Conservation (phyloP, 2,113 vertebrate species). For the Delphinus delphis region DNA sequence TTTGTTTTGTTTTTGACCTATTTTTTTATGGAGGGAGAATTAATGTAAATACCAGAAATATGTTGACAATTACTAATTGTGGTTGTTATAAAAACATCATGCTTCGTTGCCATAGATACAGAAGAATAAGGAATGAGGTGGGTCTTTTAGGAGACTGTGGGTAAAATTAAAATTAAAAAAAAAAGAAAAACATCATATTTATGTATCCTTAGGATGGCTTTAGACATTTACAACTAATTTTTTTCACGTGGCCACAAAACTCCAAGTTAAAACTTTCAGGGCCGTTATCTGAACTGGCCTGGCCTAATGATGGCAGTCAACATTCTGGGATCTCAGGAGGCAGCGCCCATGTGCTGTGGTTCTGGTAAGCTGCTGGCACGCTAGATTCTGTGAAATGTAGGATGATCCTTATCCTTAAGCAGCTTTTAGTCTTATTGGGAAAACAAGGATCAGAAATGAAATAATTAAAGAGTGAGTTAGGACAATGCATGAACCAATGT, state of each 20-base stretch:
- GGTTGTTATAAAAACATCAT: not conserved
- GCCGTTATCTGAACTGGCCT: not conserved
- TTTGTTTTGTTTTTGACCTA: not conserved
- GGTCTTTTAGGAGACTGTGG: too few species aligned
- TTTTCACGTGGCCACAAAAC: not conserved
- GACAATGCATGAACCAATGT: not conserved
- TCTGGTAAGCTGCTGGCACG: not conserved
- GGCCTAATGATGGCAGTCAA: not conserved
- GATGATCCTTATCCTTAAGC: not conserved
- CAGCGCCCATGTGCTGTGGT: fast-evolving
- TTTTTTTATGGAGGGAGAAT: not conserved
- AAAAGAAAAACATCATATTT: not conserved
- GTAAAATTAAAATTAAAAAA: too few species aligned
- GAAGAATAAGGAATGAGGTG: too few species aligned
- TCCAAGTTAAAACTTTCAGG: not conserved
- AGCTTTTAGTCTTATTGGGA: not conserved
- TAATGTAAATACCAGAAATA: not conserved
- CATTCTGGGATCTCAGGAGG: not conserved
- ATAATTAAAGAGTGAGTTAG: not conserved
- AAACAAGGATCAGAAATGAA: conserved; percentile 6
- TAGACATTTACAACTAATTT: not conserved
- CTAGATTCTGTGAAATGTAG: not conserved
- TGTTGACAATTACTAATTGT: not conserved
- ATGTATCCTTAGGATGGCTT: not conserved
- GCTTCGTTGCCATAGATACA: too few species aligned